Base-by-base conservation (phyloP, 2,888 invertebrate genomes). In the Cecidostiba fungosa region DNA sequence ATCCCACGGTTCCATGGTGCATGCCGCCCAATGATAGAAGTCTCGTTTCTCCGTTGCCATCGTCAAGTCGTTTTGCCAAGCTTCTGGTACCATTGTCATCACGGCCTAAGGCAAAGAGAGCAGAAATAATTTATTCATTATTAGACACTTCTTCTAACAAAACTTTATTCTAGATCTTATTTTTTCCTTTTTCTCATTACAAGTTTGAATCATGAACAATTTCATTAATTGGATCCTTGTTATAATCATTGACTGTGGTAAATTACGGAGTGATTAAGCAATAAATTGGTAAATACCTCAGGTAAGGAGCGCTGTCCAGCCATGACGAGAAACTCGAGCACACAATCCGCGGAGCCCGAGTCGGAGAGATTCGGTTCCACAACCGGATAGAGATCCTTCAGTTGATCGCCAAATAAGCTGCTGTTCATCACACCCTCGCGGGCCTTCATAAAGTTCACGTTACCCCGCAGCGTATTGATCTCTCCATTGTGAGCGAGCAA, bases 1-100 rank as follows among this genome's bases (percentile, higher is more conserved):
- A 94, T 99, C 99, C 99, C 99, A 99, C 0, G 99, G 99, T 93
- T 99, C 99, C 99, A 99, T 99, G 26, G 97, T 97, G 92, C 97
- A 99, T 0, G 98, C 97, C 19, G 98, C 97, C 99, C 99, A 99
- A 89, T 98, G 97, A 94, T 99, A 99, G 93, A 98, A 99, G 92
- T 98, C 97, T 78, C 97, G 96, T 94, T 99, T 99, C 91, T 98
- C 98, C 87, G 96, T 95, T 0, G 97, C 95, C 99, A 99, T 99
- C 39, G 97, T 97, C 86, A 95, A 94, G 93, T 98, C 99, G 92
- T 98, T 98, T 94, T 99, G 99, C 99, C 99, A 99, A 0, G 99
- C 99, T 94, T 99, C 99, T 0, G 99, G 99, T 72, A 98, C 99
- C 99, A 99, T 99, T 0, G 98, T 99, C 98, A 99, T 98, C 66